Evolutionary conservation across 1,140 invertebrate genomes (phyloP), one percentile per base, ranked within the genome.

Genomic region (Aphidius gifuensis): DNA sequence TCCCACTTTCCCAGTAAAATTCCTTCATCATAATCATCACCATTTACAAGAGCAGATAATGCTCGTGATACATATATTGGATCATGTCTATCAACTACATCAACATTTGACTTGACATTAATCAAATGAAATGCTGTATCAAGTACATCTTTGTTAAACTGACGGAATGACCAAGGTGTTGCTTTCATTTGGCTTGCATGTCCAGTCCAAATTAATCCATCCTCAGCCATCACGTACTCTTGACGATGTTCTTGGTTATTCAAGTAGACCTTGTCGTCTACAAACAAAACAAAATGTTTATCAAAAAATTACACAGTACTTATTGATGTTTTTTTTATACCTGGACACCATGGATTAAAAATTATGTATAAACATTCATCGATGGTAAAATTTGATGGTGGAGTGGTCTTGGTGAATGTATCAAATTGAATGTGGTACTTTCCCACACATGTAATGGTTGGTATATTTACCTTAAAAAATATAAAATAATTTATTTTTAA

Each of bases 151-250:
- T 61, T 60, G 70, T 94, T 91, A 69, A 92, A 95, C 78, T 97
- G 96, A 0, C 90, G 90, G 73, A 92, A 96, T 69, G 94, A 93
- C 96, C 96, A 98, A 4, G 93, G 88, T 1, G 88, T 86, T 0
- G 92, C 91, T 64, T 90, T 16, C 16, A 16, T 16, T 16, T 86
- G 66, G 93, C 84, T 5, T 90, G 92, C 85, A 8, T 89, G 92
- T 7, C 95, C 95, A 62, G 93, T 85, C 87, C 90, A 98, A 71
- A 98, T 94, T 9, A 96, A 79, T 0, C 95, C 95, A 6, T 90
- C 88, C 66, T 97, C 94, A 64, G 87, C 87, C 73, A 95, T 74
- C 0, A 97, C 88, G 71, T 93, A 94, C 73, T 98, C 95, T 46
- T 92, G 86, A 9, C 91, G 82, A 69, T 88, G 83, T 39, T 86